These are phyloP conservation scores for Homarus gammarus DNA, from an alignment of 2,888 invertebrate species.

Conservation along the genomic window DNA sequence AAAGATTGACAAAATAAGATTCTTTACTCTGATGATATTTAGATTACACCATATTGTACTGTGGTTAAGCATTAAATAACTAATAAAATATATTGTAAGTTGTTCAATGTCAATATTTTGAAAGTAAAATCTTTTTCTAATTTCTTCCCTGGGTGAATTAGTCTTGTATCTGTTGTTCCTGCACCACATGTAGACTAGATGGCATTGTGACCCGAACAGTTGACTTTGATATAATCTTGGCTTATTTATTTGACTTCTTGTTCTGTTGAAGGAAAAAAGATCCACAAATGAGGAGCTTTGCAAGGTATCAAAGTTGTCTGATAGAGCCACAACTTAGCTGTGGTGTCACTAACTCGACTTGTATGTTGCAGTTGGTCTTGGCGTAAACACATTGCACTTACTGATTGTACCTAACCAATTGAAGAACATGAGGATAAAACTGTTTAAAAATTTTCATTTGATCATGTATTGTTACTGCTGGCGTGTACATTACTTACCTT, in stretches of 20 bases:
- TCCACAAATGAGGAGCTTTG: background rate
- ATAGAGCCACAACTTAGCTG: conserved; percentile 27
- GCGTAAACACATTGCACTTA: conserved; percentile 56
- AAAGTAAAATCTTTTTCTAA: too few species aligned
- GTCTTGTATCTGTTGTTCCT: conserved; percentile 18
- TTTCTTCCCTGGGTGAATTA: conserved; percentile 40
- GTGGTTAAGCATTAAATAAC: too few species aligned
- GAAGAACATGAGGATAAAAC: conserved; percentile 10
- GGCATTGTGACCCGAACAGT: conserved; percentile 38
- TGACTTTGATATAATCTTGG: conserved; percentile 11
- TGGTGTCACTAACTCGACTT: conserved; percentile 8
- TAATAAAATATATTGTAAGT: too few species aligned
- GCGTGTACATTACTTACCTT: too few species aligned
- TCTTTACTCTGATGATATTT: too few species aligned
- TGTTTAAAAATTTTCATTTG: background rate
- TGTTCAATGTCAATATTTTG: too few species aligned
- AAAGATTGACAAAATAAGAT: too few species aligned
- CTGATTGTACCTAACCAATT: conserved; percentile 12
- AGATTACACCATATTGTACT: too few species aligned
- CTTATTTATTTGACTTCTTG: conserved; percentile 19
- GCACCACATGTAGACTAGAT: conserved; percentile 50
- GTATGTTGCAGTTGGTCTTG: conserved; percentile 55
- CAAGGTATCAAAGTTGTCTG: conserved; percentile 33
- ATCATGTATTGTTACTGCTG: too few species aligned
- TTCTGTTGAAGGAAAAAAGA: background rate